Conservation (phyloP, 2,797 vertebrate genomes). For the Amblyopsis hoosieri region DNA sequence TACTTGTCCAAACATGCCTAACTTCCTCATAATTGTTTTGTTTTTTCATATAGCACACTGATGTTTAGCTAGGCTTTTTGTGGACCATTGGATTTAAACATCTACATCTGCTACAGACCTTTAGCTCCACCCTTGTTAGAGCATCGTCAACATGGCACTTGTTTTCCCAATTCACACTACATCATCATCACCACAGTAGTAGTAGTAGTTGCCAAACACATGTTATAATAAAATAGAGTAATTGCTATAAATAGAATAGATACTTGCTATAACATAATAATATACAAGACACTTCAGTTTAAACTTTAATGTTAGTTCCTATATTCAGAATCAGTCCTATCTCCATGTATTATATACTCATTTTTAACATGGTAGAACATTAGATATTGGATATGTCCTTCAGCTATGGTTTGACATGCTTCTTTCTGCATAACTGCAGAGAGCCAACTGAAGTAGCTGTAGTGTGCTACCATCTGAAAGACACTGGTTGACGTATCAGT, state of each 20-base stretch:
- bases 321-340: background rate
- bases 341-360: background rate
- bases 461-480: conserved; percentile 59
- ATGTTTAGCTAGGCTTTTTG: conserved; percentile 26
- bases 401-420: background rate
- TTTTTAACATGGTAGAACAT: conserved; percentile 2
- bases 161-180: conserved; percentile 38
- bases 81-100: conserved; percentile 36
- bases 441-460: conserved; percentile 33
- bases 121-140: conserved; percentile 37
- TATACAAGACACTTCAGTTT: background rate
- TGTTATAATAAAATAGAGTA: background rate
- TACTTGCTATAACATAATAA: background rate
- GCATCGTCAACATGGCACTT: conserved; percentile 27
- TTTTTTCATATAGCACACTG: no score
- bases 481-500: conserved; percentile 61
- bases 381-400: background rate
- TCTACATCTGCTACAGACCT: conserved; percentile 32
- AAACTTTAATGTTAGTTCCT: background rate
- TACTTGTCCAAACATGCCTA: background rate
- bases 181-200: conserved; percentile 21
- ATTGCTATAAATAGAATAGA: background rate
- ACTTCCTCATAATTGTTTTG: no score
- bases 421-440: conserved; percentile 2
- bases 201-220: background rate